Evolutionary conservation across 2,113 vertebrate genomes (phyloP).

Genomic region (Ahaetulla prasina): DNA sequence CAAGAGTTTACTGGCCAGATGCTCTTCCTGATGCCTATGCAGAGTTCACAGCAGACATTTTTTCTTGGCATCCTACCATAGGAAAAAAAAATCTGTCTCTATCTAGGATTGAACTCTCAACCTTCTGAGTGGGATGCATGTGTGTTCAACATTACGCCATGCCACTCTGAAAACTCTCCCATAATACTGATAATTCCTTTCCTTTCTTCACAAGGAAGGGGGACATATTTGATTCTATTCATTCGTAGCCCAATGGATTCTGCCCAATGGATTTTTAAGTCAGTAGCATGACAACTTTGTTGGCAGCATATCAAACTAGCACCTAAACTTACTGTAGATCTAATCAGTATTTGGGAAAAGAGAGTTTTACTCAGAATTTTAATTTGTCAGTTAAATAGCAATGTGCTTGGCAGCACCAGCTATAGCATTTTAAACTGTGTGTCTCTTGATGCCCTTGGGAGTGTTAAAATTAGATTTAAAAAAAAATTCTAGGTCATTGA

Average conservation of each 20-base stretch:
- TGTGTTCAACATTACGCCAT: too few relatives aligned
- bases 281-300: too few relatives aligned
- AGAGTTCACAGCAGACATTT: too few relatives aligned
- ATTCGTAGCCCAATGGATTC: neutral
- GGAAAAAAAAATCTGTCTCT: too few relatives aligned
- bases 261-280: neutral
- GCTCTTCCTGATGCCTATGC: too few relatives aligned
- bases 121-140: too few relatives aligned
- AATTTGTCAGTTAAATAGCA: slow-evolving; percentile 13
- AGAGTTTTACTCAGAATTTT: neutral
- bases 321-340: neutral
- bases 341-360: neutral
- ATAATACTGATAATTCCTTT: neutral
- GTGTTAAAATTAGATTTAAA: slow-evolving; percentile 4
- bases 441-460: neutral
- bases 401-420: neutral
- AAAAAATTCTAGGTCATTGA: neutral
- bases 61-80: too few relatives aligned
- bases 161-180: neutral
- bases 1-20: too few relatives aligned
- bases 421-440: neutral
- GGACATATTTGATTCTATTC: neutral
- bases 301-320: neutral
- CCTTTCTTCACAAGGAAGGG: too few relatives aligned
- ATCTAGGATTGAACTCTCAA: too few relatives aligned